A percentile compares a stretch with the other conserved stretches of the same genome.
Conservation (phyloP, 2,797 vertebrate genomes). For the Protosalanx chinensis region DNA sequence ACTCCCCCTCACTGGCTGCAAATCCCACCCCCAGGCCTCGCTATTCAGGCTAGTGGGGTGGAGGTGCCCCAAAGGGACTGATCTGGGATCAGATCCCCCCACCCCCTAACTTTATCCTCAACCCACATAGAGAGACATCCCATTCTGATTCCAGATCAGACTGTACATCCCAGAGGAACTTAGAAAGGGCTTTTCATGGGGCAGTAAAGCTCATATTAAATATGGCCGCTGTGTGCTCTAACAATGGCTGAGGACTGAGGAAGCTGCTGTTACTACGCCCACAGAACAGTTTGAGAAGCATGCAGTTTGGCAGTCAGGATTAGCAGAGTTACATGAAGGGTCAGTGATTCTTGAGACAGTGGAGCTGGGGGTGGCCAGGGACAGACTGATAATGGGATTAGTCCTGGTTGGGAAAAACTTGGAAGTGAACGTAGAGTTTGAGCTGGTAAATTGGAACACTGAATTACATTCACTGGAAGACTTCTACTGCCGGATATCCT, state of each 20-base stretch:
- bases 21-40: constrained; percentile 61
- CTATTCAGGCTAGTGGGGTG: constrained; percentile 56
- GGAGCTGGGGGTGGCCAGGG: not conserved
- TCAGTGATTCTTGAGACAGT: constrained; percentile 8
- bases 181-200: constrained; percentile 21
- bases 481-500: no score
- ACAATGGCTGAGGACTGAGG: constrained; percentile 69
- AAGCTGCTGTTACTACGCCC: constrained; percentile 66
- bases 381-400: not conserved
- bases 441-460: no score
- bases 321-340: constrained; percentile 51
- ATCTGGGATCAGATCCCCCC: no score
- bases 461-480: no score
- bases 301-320: constrained; percentile 26
- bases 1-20: constrained; percentile 42
- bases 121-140: no score
- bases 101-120: no score
- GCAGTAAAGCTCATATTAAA: constrained; percentile 75
- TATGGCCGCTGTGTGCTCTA: constrained; percentile 62
- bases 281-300: constrained; percentile 62
- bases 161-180: no score
- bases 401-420: no score
- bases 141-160: no score
- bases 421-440: no score
- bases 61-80: no score